phyloP scores from a whole-genome alignment of 2,797 vertebrate genomes.

The Mus minutoides region DNA sequence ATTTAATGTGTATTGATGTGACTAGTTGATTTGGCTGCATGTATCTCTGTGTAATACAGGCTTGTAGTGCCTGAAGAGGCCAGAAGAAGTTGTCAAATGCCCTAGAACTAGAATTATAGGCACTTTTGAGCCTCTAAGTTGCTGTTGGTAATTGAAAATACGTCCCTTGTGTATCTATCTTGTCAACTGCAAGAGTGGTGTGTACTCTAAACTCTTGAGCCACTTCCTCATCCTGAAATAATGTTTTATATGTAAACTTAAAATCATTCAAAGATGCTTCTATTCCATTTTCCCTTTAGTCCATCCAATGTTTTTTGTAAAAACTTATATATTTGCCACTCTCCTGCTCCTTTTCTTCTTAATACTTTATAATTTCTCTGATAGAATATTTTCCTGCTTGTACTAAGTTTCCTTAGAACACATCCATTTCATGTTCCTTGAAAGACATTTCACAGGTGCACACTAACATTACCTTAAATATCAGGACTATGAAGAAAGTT shows the following conservation, averaged over 20 bases:
- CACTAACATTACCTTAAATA: too few species aligned
- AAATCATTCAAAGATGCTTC: background rate
- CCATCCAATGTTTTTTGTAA: background rate
- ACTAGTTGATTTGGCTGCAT: background rate
- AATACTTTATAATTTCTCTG: background rate
- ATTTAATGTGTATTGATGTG: background rate
- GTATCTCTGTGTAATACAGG: background rate
- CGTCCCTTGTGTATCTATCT: background rate
- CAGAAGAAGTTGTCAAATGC: background rate
- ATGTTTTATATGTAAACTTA: background rate
- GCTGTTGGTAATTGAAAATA: background rate
- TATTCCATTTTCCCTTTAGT: background rate
- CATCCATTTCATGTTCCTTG: background rate
- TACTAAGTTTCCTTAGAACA: background rate
- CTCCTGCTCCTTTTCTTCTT: background rate
- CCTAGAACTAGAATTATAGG: background rate
- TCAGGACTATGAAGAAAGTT: background rate
- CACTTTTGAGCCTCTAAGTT: background rate
- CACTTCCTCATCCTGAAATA: background rate
- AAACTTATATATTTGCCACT: background rate
- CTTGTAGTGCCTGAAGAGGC: background rate
- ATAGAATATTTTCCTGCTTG: background rate
- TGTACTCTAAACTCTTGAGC: background rate
- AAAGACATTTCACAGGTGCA: background rate
- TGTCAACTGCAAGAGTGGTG: background rate